Conservation (phyloP, 1,140 invertebrate species). For the Protaetia brevitarsis region DNA sequence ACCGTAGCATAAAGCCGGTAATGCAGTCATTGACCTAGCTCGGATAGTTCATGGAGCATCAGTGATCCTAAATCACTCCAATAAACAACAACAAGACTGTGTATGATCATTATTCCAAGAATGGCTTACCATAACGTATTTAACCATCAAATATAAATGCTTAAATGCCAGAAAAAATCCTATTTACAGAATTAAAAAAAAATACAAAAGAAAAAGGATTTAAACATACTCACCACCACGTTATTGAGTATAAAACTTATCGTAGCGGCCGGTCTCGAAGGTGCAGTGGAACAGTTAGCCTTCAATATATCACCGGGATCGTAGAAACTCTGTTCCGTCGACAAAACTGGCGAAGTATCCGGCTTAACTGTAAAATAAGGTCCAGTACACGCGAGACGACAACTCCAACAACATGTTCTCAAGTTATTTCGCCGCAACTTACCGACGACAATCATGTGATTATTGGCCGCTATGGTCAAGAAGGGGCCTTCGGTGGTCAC, state of each 20-base stretch:
- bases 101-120: too few species aligned
- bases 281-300: slow-evolving; percentile 72
- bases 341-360: slow-evolving; percentile 40
- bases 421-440: slow-evolving; percentile 49
- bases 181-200: too few species aligned
- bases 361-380: slow-evolving; percentile 42
- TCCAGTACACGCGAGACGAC: not conserved
- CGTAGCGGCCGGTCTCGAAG: slow-evolving; percentile 64
- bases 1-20: too few species aligned
- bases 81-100: too few species aligned
- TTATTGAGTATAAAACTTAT: slow-evolving; percentile 74
- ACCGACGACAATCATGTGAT: slow-evolving; percentile 72
- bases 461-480: slow-evolving; percentile 61
- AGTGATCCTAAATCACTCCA: too few species aligned
- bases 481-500: slow-evolving; percentile 76
- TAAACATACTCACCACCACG: slow-evolving; percentile 71
- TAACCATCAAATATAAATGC: too few species aligned
- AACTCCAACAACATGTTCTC: not conserved
- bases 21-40: too few species aligned
- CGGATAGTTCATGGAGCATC: too few species aligned
- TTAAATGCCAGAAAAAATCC: too few species aligned
- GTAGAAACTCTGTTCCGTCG: slow-evolving; percentile 66
- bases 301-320: slow-evolving; percentile 69
- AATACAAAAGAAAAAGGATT: too few species aligned
- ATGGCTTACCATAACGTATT: too few species aligned